Evolutionary conservation across 1,140 invertebrate species (phyloP), one percentile per base, ranked within the genome.

Genomic region (Pseudomyrmex flavicornis): DNA sequence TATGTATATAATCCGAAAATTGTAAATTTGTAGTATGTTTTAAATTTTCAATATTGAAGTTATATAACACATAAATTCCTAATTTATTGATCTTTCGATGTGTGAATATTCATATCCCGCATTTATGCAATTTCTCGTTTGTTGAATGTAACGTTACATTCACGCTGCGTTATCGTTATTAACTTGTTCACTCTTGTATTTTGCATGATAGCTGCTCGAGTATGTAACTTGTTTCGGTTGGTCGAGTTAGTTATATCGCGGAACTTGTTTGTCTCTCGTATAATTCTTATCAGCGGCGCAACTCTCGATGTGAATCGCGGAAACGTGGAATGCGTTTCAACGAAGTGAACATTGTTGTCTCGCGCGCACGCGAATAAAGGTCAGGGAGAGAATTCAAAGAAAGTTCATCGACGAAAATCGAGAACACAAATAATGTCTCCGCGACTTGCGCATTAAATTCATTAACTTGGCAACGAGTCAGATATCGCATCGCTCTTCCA

Each of bases 371-470:
- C 50, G 59, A 87, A 87, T 82, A 26, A 72, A 88, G 86, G 72
- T 88, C 86, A 74, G 35, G 35, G n/a, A 69, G 20, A 9, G 52
- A 65, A 44, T 82, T 87, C 75, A 73, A 88, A 88, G 87, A 76
- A 88, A 88, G 48, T 88, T 88, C 20, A 54, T 63, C 50, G 46
- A 26, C 17, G 48, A 26, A 68, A 74, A 83, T 83, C 72, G 58
- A 77, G 74, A 84, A 85, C 35, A 35, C 63, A 79, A 86, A 82
- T 65, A 74, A 20, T 56, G 48, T 80, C 86, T 88, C 26, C 4
- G 61, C 68, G 79, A 89, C 63, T 88, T 84, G 65, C 68, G 74
- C 80, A 73, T 85, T 88, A 83, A 89, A 88, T 69, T 89, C 69
- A 76, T 89, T 85, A 88, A 9, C 9, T 9, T 73, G 22, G 10